Conservation (phyloP, 2,113 vertebrate genomes). For the Donacobius atricapilla region DNA sequence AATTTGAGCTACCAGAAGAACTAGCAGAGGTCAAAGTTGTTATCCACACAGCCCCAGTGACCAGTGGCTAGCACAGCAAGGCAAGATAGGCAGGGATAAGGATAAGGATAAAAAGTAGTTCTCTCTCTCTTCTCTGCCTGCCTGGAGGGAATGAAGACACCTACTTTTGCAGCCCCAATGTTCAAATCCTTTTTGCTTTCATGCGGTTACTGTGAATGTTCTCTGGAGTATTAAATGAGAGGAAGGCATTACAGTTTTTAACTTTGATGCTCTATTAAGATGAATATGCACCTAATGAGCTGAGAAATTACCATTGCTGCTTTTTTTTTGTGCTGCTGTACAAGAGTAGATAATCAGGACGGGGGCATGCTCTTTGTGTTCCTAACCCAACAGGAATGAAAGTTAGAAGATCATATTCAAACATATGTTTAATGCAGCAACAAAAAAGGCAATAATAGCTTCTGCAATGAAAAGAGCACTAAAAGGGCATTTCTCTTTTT, state of each 20-base stretch:
- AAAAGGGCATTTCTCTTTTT: background rate
- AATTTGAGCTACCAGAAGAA: background rate
- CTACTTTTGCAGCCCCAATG: constrained; percentile 42
- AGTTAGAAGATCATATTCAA: constrained; percentile 44
- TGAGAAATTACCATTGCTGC: constrained; percentile 64
- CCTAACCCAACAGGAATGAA: constrained; percentile 29
- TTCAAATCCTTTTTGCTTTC: constrained; percentile 69
- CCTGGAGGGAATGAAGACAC: constrained; percentile 60
- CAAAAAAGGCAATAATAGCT: constrained; percentile 45
- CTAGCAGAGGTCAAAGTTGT: background rate
- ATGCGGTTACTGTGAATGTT: constrained; percentile 59
- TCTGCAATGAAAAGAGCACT: constrained; percentile 20
- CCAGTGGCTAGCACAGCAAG: background rate
- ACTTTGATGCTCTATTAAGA: constrained; percentile 75
- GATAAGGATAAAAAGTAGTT: background rate
- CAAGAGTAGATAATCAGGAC: constrained; percentile 36
- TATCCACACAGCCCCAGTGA: background rate
- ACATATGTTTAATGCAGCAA: constrained; percentile 53
- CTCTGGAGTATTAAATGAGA: constrained; percentile 73
- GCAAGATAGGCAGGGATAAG: background rate
- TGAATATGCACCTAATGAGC: constrained; percentile 74
- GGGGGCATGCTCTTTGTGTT: constrained; percentile 27
- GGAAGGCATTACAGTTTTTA: constrained; percentile 74
- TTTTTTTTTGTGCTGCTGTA: constrained; percentile 1
- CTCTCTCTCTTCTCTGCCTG: constrained; percentile 1